These are phyloP conservation scores for Drosophila neonasuta DNA, from an alignment of 2,888 invertebrate genomes.

Conservation along the genomic window DNA sequence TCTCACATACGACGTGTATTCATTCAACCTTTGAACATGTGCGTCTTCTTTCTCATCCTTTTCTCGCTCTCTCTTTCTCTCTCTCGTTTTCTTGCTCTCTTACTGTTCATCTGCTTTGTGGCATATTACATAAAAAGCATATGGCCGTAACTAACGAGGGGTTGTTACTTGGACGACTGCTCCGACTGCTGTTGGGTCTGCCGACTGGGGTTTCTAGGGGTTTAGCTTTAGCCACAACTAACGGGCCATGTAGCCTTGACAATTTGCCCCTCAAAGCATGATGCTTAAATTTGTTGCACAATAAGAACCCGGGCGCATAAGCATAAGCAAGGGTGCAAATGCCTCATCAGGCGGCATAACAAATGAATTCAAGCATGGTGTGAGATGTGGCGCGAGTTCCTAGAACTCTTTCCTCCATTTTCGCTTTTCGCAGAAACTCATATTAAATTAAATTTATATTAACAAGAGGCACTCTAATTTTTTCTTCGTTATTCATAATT, in stretches of 20 bases:
- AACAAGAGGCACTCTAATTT: not conserved
- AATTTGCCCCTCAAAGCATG: conserved; percentile 48
- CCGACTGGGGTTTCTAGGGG: conserved; percentile 38
- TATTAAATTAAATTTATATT: not conserved
- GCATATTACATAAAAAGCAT: conserved; percentile 70
- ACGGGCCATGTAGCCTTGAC: conserved; percentile 59
- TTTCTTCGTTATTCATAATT: not conserved
- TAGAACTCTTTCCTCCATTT: conserved; percentile 11
- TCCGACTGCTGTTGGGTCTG: conserved; percentile 17
- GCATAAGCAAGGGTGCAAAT: conserved; percentile 2
- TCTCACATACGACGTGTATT: conserved; percentile 9
- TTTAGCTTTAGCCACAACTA: conserved; percentile 46
- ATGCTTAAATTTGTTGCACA: conserved; percentile 42
- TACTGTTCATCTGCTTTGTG: conserved; percentile 19
- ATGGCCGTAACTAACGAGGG: conserved; percentile 76
- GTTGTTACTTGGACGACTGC: conserved; percentile 60
- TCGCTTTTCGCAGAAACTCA: not conserved
- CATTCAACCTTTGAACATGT: conserved; percentile 23
- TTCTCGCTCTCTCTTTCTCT: not conserved
- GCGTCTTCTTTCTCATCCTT: not conserved
- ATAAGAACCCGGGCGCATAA: conserved; percentile 7
- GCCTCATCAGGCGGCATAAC: conserved; percentile 20
- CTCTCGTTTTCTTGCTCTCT: not conserved
- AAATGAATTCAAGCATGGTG: conserved; percentile 38
- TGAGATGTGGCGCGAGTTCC: conserved; percentile 32